A percentile compares a stretch with the other conserved stretches of the same genome.
Evolutionary conservation across 2,888 invertebrate genomes (phyloP).

Genomic region (Eristalis pertinax): DNA sequence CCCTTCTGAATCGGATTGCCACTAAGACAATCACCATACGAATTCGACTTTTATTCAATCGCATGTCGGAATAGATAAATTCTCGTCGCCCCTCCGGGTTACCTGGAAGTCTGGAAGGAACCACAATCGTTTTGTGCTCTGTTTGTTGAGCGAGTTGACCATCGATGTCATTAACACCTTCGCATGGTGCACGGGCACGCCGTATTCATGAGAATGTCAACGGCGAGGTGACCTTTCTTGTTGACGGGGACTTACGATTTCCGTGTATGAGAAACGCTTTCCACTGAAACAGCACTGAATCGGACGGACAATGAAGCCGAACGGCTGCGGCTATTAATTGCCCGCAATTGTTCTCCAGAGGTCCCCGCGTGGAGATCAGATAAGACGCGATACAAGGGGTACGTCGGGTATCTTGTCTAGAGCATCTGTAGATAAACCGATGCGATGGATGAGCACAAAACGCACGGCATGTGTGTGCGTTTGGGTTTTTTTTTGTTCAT

Average conservation of each 20-base stretch:
- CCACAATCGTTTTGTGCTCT: conserved; percentile 10
- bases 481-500: no score
- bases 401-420: neutral
- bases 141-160: neutral
- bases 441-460: no score
- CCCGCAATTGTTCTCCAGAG: neutral
- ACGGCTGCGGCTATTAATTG: neutral
- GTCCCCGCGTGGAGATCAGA: neutral
- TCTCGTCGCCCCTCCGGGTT: neutral
- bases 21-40: conserved; percentile 45
- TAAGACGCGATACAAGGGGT: neutral
- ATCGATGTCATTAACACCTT: conserved; percentile 40
- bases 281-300: neutral
- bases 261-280: conserved; percentile 4
- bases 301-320: neutral
- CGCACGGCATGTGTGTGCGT: neutral
- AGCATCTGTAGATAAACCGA: neutral
- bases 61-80: conserved; percentile 18
- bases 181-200: neutral
- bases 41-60: conserved; percentile 38
- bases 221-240: neutral
- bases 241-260: conserved; percentile 21
- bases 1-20: neutral
- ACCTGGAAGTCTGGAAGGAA: neutral
- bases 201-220: conserved; percentile 46